Percentiles rank a stretch among this genome's conserved stretches.
These are phyloP conservation scores for Amazona finschi DNA, from an alignment of 2,797 vertebrate species.

Conservation along the genomic window DNA sequence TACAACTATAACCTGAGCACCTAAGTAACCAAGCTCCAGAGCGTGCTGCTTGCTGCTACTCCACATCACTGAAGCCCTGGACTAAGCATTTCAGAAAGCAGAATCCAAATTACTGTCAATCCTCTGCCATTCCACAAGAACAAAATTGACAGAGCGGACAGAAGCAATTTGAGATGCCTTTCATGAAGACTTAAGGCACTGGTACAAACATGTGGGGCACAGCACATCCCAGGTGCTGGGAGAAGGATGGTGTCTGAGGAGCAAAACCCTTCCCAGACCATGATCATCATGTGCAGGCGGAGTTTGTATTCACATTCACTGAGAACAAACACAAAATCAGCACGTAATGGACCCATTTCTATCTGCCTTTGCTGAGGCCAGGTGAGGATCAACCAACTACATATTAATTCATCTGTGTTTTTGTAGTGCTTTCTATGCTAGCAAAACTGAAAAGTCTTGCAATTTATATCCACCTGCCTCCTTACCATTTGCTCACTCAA, in stretches of 20 bases:
- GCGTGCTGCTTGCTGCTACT: not conserved
- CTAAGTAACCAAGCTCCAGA: not conserved
- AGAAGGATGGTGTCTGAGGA: not conserved
- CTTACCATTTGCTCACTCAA: conserved; percentile 60
- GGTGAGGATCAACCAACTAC: not conserved
- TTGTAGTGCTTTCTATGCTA: conserved; percentile 7
- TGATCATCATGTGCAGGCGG: not conserved
- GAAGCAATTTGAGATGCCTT: not conserved
- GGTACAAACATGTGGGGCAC: not conserved
- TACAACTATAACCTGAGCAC: not conserved
- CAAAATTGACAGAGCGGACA: not conserved
- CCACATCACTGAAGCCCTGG: not conserved
- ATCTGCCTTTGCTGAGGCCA: not conserved
- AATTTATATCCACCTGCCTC: conserved; percentile 13
- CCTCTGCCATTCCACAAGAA: not conserved
- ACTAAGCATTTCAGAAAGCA: conserved; percentile 18
- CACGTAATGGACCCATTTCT: not conserved
- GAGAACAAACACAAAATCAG: not conserved
- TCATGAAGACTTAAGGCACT: not conserved
- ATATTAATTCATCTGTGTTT: not conserved
- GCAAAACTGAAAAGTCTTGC: conserved; percentile 30
- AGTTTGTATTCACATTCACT: not conserved
- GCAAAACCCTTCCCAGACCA: not conserved
- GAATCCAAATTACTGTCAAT: conserved; percentile 3
- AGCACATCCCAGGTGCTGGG: not conserved